Evolutionary conservation across 2,797 vertebrate genomes (phyloP), one percentile per base, ranked within the genome.

Genomic region (Sternarchorhynchus goeldii): DNA sequence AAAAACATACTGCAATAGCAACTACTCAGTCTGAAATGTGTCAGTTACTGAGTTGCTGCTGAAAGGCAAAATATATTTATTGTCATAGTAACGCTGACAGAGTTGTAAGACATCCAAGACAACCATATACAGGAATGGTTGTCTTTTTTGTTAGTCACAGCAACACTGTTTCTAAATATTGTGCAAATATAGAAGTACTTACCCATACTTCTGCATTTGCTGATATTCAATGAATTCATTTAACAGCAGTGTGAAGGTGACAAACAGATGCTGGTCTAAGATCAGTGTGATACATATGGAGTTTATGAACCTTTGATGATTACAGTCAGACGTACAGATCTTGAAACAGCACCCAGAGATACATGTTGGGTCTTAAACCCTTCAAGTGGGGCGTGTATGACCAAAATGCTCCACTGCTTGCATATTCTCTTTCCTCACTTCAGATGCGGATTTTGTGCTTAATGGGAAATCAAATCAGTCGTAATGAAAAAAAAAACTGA

Each of bases 261-360:
- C 56, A 60, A 32, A 20, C 69, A 59, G 21, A 45, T 53, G 31
- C 65, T 45, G 12, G 21, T 32, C 21, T 17, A 58, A 58, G 20
- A 6, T 58, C 20, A n/a, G 32, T 39, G 29, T 34, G 10, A 36
- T 39, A n/a, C 25, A 6, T 8, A 65, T 56, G 62, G 0, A 5
- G n/a, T 41, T 75, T 56, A n/a, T 20, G 53, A 66, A 64, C 20
- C 18, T 67, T 67, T 75, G n/a, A 56, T 39, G n/a, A 50, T 32
- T 18, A 63, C 34, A 66, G 7, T 50, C 39, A 36, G 6, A 32
- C 31, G 2, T 55, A 1, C 59, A 31, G 68, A 25, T 60, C 39
- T 60, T 36, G 1, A 60, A 21, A 53, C 39, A 50, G 7, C 31
- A 36, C 10, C 58, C 10, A 16, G 21, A 78, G 68, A 34, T 72